These are phyloP conservation scores for Piprites chloris DNA, from an alignment of 2,113 vertebrate genomes.

Conservation along the genomic window DNA sequence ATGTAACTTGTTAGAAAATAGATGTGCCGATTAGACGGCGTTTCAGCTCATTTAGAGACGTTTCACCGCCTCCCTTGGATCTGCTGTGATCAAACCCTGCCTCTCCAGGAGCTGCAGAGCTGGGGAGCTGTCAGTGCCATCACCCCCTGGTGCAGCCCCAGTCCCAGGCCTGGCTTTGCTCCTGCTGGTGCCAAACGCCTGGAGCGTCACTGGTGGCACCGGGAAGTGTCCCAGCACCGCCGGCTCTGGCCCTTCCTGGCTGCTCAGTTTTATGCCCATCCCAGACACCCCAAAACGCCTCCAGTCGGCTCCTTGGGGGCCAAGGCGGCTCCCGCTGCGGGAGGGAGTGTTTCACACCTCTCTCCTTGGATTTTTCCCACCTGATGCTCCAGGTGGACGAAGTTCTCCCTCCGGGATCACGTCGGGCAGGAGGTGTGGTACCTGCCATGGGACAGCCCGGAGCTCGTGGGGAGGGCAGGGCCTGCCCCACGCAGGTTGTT, in stretches of 20 bases:
- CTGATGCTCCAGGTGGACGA: neutral
- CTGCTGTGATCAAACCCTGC: neutral
- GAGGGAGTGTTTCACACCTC: accelerated
- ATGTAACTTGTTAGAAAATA: constrained; percentile 25
- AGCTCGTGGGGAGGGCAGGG: neutral
- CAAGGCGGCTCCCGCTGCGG: accelerated
- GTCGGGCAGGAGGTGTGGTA: accelerated
- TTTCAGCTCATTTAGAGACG: neutral
- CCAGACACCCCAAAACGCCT: neutral
- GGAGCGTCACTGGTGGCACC: accelerated
- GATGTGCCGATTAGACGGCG: neutral
- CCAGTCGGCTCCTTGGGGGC: neutral
- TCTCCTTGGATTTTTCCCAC: neutral
- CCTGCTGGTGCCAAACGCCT: accelerated
- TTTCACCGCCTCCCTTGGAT: neutral
- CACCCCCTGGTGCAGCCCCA: accelerated
- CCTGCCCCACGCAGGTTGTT: accelerated
- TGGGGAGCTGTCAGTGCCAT: neutral
- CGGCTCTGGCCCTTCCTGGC: neutral
- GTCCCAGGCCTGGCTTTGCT: no score
- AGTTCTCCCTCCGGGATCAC: neutral
- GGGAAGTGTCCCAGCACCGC: neutral
- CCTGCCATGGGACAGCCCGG: neutral
- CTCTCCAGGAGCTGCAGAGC: neutral
- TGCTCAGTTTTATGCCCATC: neutral